phyloP scores from a whole-genome alignment of 2,797 vertebrate species.

The Clarias platycephalus region DNA sequence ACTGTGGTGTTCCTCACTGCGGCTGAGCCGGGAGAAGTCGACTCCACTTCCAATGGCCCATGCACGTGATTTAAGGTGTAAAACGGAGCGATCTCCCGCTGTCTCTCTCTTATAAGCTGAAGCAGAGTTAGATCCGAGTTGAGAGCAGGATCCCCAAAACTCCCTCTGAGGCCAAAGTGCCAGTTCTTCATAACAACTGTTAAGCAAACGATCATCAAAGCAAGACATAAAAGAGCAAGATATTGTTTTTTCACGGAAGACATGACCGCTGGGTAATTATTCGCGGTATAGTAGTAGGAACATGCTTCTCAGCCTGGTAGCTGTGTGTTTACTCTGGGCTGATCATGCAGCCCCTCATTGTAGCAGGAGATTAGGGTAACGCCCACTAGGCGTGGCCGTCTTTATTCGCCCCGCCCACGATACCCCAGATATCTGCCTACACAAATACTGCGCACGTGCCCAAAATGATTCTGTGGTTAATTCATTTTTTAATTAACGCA shows the following conservation, averaged over 20 bases:
- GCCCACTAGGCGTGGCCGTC: slow-evolving; percentile 62
- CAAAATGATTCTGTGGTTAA: neutral
- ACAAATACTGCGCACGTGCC: neutral
- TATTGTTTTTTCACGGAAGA: slow-evolving; percentile 68
- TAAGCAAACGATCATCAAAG: slow-evolving; percentile 71
- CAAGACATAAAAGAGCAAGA: slow-evolving; percentile 68
- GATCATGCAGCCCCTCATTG: slow-evolving; percentile 36
- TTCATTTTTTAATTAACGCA: neutral
- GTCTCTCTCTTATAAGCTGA: slow-evolving; percentile 69
- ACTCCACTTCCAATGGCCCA: neutral
- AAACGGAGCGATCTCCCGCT: slow-evolving; percentile 71
- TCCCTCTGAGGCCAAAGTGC: slow-evolving; percentile 65
- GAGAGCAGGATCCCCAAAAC: slow-evolving; percentile 53
- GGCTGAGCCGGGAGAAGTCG: neutral
- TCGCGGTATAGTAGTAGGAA: neutral
- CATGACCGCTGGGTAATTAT: slow-evolving; percentile 54
- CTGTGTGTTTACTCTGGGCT: slow-evolving; percentile 39
- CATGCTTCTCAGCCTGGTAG: slow-evolving; percentile 34
- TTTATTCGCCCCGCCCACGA: slow-evolving; percentile 36
- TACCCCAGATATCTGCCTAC: neutral
- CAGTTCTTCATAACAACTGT: slow-evolving; percentile 72
- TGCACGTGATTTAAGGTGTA: slow-evolving; percentile 51
- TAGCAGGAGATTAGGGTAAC: slow-evolving; percentile 57
- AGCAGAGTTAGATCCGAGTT: slow-evolving; percentile 59
- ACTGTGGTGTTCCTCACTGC: slow-evolving; percentile 2